Percentiles rank a stretch among this genome's conserved stretches.
phyloP scores from a whole-genome alignment of 2,888 invertebrate species.

The Aphodius granarius region DNA sequence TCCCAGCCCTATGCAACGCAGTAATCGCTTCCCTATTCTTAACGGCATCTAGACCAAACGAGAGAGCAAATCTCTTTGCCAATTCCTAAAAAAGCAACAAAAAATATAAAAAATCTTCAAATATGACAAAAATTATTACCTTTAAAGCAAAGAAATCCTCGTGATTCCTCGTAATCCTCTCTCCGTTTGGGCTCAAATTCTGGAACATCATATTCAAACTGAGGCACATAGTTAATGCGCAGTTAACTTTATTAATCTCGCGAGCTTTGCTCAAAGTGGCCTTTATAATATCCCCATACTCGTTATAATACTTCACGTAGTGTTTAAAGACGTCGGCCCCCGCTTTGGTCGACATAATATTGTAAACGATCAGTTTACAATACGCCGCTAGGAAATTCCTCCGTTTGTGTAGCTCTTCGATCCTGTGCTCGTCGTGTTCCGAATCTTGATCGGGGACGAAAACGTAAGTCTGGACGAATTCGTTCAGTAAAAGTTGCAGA shows the following conservation, averaged over 20 bases:
- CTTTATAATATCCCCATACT: conserved; percentile 98
- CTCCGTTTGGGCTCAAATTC: conserved; percentile 59
- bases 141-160: conserved; percentile 90
- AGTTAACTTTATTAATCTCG: conserved; percentile 96
- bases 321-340: conserved; percentile 96
- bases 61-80: conserved; percentile 73
- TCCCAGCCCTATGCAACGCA: conserved; percentile 92
- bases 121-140: too few relatives aligned
- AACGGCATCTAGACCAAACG: conserved; percentile 95
- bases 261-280: conserved; percentile 94
- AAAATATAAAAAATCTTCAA: too few relatives aligned
- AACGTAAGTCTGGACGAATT: conserved; percentile 91
- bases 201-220: conserved; percentile 88
- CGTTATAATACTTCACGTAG: conserved; percentile 97
- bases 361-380: conserved; percentile 97
- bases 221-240: conserved; percentile 91
- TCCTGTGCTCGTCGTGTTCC: conserved; percentile 93
- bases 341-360: conserved; percentile 88
- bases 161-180: conserved; percentile 49
- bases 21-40: conserved; percentile 97
- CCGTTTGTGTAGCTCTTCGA: conserved; percentile 95
- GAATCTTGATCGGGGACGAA: conserved; percentile 89
- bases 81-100: too few relatives aligned
- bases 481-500: conserved; percentile 81
- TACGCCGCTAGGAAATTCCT: conserved; percentile 95